Percentiles rank a stretch among this genome's conserved stretches.
phyloP scores from a whole-genome alignment of 2,113 vertebrate species.

The Otus sunia region DNA sequence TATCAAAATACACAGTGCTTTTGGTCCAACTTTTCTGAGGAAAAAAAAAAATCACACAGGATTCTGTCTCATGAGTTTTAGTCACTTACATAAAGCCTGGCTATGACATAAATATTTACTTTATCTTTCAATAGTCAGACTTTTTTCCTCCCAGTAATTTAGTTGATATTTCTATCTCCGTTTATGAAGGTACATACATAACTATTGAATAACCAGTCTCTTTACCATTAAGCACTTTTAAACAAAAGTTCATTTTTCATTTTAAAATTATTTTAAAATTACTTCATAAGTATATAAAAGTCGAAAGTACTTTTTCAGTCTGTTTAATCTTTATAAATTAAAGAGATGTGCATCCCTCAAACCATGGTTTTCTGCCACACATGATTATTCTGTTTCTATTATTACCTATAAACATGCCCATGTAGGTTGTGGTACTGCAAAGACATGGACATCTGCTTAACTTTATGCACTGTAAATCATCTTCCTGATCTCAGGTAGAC shows the following conservation, averaged over 20 bases:
- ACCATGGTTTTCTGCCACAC: background rate
- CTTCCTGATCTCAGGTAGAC: background rate
- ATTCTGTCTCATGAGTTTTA: background rate
- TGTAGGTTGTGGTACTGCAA: background rate
- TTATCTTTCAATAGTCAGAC: background rate
- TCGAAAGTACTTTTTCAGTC: background rate
- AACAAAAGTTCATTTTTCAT: background rate
- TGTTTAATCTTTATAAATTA: background rate
- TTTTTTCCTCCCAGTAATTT: background rate
- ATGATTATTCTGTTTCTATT: background rate
- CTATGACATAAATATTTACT: background rate
- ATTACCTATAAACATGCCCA: background rate
- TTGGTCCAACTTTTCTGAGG: background rate
- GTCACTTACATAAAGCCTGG: background rate
- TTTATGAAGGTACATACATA: background rate
- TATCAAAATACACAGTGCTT: background rate
- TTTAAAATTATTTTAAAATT: background rate
- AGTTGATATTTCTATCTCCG: background rate
- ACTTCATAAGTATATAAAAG: background rate
- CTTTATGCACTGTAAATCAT: background rate
- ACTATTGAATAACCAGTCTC: background rate
- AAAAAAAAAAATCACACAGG: background rate
- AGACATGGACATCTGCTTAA: background rate
- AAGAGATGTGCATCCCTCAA: background rate
- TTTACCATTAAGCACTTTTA: background rate